Conservation (phyloP, 2,888 invertebrate genomes). For the Mamestra brassicae region DNA sequence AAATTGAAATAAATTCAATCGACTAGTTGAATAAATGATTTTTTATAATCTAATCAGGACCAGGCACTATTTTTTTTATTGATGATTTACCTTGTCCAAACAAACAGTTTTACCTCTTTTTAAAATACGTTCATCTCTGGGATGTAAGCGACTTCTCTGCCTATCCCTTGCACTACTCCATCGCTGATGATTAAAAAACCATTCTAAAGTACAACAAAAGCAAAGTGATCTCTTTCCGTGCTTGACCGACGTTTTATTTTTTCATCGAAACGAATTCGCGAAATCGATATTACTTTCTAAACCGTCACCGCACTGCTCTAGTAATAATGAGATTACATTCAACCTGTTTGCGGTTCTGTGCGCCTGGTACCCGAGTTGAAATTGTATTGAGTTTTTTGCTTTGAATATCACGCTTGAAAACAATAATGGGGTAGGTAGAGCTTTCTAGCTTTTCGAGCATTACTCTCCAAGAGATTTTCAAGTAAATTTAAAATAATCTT, state of each 20-base stretch:
- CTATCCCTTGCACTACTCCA: background rate
- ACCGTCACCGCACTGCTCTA: slow-evolving; percentile 43
- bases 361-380: slow-evolving; percentile 35
- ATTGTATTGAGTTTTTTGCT: slow-evolving; percentile 20
- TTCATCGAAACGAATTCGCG: slow-evolving; percentile 56
- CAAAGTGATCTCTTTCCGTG: slow-evolving; percentile 41
- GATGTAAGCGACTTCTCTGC: background rate
- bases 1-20: too few relatives aligned
- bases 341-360: slow-evolving; percentile 41
- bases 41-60: too few relatives aligned
- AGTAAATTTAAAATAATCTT: background rate
- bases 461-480: background rate
- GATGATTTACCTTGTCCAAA: background rate
- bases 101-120: background rate
- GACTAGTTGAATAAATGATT: too few relatives aligned
- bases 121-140: background rate
- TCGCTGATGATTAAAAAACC: slow-evolving; percentile 2
- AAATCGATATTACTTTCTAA: slow-evolving; percentile 66
- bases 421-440: background rate
- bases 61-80: too few relatives aligned
- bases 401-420: background rate
- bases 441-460: too few relatives aligned
- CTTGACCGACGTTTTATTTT: slow-evolving; percentile 51
- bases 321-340: slow-evolving; percentile 42
- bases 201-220: slow-evolving; percentile 29